Evolutionary conservation across 2,888 invertebrate species (phyloP).

Genomic region (Acanthosepion pharaonis): DNA sequence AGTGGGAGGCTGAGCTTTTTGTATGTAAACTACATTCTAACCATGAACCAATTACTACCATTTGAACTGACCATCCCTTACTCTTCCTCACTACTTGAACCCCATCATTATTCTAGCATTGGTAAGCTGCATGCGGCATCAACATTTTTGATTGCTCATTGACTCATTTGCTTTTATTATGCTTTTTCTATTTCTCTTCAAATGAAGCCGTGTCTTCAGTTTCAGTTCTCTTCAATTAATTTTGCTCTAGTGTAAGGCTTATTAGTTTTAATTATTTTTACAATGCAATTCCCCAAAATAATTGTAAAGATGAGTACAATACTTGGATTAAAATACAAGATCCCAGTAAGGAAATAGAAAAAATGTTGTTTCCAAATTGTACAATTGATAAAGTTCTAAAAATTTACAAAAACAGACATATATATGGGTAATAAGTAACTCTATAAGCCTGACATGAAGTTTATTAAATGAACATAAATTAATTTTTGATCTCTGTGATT

Average conservation of each 20-base stretch:
- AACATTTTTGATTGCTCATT: conserved; percentile 24
- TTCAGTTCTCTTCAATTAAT: not conserved
- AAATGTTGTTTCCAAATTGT: not conserved
- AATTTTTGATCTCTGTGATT: not conserved
- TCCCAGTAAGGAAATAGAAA: not conserved
- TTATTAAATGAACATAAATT: not conserved
- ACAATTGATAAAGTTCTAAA: too few species aligned
- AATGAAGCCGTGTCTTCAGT: not conserved
- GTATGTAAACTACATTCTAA: not conserved
- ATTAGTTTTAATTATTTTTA: not conserved
- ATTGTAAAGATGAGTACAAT: not conserved
- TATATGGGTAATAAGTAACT: too few species aligned
- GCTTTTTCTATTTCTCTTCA: conserved; percentile 15
- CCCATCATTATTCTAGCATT: conserved; percentile 56
- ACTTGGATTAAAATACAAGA: not conserved
- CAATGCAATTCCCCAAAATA: not conserved
- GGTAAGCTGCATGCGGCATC: conserved; percentile 62
- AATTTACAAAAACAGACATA: too few species aligned
- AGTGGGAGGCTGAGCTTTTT: not conserved
- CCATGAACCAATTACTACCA: not conserved
- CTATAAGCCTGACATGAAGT: too few species aligned
- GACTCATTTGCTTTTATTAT: not conserved
- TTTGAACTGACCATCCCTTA: not conserved
- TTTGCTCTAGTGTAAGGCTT: not conserved
- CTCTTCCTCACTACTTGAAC: not conserved